These are phyloP conservation scores for Enteromius argenteus DNA, from an alignment of 2,797 vertebrate genomes.

Conservation along the genomic window DNA sequence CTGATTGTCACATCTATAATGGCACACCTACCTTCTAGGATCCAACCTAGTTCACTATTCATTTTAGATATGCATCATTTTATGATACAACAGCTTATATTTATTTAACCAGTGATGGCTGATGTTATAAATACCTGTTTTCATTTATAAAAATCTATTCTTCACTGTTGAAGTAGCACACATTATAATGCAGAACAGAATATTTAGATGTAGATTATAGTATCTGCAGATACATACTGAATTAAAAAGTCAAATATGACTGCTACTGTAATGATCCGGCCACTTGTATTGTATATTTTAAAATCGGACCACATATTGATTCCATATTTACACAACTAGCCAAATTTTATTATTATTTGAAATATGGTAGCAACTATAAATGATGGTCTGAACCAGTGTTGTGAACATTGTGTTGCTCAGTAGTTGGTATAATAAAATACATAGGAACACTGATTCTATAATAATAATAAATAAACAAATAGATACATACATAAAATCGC, in stretches of 20 bases:
- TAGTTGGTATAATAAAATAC: background rate
- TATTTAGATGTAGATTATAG: background rate
- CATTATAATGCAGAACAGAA: background rate
- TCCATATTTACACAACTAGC: too few relatives aligned
- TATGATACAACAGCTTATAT: background rate
- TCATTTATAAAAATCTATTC: background rate
- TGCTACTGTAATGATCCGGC: background rate
- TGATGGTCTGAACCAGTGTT: background rate
- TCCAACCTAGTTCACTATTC: constrained; percentile 18
- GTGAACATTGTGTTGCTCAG: background rate
- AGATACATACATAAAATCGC: background rate
- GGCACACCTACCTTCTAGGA: constrained; percentile 33
- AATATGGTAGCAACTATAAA: background rate
- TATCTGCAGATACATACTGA: background rate
- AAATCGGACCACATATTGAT: background rate
- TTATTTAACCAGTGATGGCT: background rate
- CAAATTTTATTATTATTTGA: background rate
- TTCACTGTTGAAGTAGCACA: background rate
- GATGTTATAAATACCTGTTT: background rate
- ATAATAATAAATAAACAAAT: background rate
- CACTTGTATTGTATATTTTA: constrained; percentile 4
- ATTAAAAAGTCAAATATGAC: background rate
- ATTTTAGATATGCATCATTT: background rate
- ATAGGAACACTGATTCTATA: background rate
- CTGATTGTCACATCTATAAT: constrained; percentile 60